Evolutionary conservation across 2,888 invertebrate species (phyloP).

Genomic region (Orchestes rusci): DNA sequence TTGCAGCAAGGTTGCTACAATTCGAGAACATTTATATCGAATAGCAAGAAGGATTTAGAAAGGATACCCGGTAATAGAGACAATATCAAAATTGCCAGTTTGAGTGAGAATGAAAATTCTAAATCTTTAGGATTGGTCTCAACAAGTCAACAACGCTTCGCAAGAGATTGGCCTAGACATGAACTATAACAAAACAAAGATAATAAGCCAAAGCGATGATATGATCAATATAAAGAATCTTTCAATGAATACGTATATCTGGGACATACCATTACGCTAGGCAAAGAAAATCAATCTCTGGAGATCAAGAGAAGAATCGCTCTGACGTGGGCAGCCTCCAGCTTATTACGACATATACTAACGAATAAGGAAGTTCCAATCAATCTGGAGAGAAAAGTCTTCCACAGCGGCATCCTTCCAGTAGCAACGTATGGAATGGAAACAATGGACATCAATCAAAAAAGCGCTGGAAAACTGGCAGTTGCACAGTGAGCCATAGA

Average conservation of each 20-base stretch:
- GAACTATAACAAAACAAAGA: background rate
- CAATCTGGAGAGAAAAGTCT: background rate
- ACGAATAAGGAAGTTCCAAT: background rate
- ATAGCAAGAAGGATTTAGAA: no score
- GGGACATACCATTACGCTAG: background rate
- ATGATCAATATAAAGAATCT: background rate
- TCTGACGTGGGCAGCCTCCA: background rate
- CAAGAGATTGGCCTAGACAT: background rate
- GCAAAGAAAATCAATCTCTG: background rate
- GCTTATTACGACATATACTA: background rate
- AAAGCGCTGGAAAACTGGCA: background rate
- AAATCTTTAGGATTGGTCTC: no score
- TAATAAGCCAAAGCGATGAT: background rate
- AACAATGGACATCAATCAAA: background rate
- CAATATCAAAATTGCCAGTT: no score
- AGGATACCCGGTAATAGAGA: no score
- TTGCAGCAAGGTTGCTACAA: no score
- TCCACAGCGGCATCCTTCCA: background rate
- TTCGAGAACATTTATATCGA: no score
- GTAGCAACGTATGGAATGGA: background rate
- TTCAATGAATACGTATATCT: background rate
- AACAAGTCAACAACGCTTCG: no score
- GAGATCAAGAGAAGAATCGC: background rate
- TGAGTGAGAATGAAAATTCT: no score
- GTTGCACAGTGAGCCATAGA: background rate